Base-by-base conservation (phyloP, 2,888 invertebrate species). In the Drosophila multiciliata region DNA sequence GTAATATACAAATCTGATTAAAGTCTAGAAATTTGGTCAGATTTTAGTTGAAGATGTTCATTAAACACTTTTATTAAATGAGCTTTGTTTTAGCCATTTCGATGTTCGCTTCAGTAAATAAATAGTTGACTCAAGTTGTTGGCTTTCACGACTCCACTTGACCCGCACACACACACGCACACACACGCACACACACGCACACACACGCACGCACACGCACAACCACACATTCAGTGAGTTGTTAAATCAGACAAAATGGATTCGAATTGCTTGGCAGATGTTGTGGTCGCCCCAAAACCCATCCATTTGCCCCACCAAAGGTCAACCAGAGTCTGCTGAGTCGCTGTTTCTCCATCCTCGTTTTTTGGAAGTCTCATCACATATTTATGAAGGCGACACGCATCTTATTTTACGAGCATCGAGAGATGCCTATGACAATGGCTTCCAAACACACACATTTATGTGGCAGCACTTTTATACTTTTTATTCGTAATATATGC, bases 361-460 rank as follows among this genome's bases (percentile, higher is more conserved):
- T n/a, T n/a, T 64, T 23, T 60, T 53, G 54, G 53, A 57, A 59
- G 20, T 49, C 85, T 84, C 83, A 83, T 87, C 84, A 76, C 74
- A 83, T 87, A 87, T 83, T 83, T 83, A 83, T 83, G 82, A 84
- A 78, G 85, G 72, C 79, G 74, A 82, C 82, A 75, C 76, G 76
- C 82, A 73, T 70, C 15, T 23, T 45, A 23, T 23, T 74, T 63
- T 79, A 77, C 76, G 83, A 70, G 62, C 66, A 58, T 33, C 79
- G 49, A 60, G 71, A 62, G 73, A 61, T 66, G 72, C 70, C 70
- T 72, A 85, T 65, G 81, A 87, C 78, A 78, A 80, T 73, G 76
- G 69, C 50, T 59, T n/a, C n/a, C 57, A 52, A 52, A 52, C 29
- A 29, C 29, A 53, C 50, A 59, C 23, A 48, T 45, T 40, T 32